These are phyloP conservation scores for Drosophila tristis DNA, from an alignment of 1,140 invertebrate species.

Conservation along the genomic window DNA sequence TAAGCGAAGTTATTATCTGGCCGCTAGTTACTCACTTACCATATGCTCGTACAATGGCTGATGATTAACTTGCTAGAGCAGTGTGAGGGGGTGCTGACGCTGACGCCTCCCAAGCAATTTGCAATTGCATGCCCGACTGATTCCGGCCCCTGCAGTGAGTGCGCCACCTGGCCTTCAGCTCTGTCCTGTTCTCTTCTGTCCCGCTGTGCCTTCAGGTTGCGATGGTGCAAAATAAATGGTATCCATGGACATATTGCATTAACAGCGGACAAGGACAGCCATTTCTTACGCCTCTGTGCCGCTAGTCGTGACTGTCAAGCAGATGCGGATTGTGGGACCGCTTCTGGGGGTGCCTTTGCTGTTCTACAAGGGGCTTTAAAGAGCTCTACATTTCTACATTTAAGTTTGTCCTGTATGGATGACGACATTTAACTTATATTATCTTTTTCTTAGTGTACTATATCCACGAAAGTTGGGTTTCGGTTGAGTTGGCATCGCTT, in stretches of 20 bases:
- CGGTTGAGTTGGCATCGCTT: too few relatives aligned
- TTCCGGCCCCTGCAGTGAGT: neutral
- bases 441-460: too few relatives aligned
- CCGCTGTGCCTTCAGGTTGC: conserved; percentile 16
- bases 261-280: conserved; percentile 10
- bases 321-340: neutral
- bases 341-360: too few relatives aligned
- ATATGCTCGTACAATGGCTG: conserved; percentile 12
- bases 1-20: conserved; percentile 15
- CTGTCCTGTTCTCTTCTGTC: too few relatives aligned
- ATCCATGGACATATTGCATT: conserved; percentile 29
- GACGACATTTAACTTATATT: too few relatives aligned
- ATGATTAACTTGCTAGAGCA: conserved; percentile 7
- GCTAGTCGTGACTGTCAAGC: neutral
- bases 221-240: conserved; percentile 20
- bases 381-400: too few relatives aligned
- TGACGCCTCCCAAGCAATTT: neutral
- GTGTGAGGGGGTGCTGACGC: too few relatives aligned
- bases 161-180: too few relatives aligned
- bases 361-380: too few relatives aligned
- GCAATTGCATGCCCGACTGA: conserved; percentile 23
- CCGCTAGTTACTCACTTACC: conserved; percentile 10
- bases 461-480: too few relatives aligned
- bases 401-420: too few relatives aligned
- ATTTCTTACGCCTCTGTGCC: conserved; percentile 14